These are phyloP conservation scores for Peromyscus polionotus DNA, from an alignment of 2,113 vertebrate genomes.

Conservation along the genomic window DNA sequence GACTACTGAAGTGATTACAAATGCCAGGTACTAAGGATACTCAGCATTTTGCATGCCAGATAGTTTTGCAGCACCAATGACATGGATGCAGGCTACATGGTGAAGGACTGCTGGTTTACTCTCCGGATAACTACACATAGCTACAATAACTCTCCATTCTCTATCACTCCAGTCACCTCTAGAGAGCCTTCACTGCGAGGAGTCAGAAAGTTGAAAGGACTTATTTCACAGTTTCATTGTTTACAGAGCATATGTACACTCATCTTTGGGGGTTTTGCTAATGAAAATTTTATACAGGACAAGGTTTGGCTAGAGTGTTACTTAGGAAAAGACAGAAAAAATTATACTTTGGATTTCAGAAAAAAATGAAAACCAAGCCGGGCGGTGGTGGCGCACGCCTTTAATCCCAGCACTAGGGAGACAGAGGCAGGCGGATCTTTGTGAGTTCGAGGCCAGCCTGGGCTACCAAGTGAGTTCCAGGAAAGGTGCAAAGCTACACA, in stretches of 20 bases:
- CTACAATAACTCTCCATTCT: conserved; percentile 46
- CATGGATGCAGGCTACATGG: conserved; percentile 54
- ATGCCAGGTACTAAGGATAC: conserved; percentile 82
- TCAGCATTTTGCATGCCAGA: conserved; percentile 78
- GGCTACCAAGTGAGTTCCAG: too few relatives aligned
- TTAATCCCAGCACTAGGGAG: too few relatives aligned
- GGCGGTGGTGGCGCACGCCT: too few relatives aligned
- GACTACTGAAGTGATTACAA: conserved; percentile 52
- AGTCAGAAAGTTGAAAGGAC: background rate
- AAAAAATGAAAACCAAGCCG: background rate
- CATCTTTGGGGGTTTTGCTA: background rate
- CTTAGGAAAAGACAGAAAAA: background rate
- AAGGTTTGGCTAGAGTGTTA: background rate
- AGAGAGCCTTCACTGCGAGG: background rate
- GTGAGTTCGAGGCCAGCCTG: too few relatives aligned
- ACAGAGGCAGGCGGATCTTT: too few relatives aligned
- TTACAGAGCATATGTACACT: background rate
- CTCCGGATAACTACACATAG: conserved; percentile 64
- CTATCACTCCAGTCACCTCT: background rate
- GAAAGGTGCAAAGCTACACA: too few relatives aligned
- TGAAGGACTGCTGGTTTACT: conserved; percentile 77
- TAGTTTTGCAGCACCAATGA: conserved; percentile 83
- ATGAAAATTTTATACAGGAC: background rate
- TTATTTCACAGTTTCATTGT: background rate
- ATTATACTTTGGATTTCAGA: background rate